Base-by-base conservation (phyloP, 2,888 invertebrate species). In the Hypselothyrea guttata region DNA sequence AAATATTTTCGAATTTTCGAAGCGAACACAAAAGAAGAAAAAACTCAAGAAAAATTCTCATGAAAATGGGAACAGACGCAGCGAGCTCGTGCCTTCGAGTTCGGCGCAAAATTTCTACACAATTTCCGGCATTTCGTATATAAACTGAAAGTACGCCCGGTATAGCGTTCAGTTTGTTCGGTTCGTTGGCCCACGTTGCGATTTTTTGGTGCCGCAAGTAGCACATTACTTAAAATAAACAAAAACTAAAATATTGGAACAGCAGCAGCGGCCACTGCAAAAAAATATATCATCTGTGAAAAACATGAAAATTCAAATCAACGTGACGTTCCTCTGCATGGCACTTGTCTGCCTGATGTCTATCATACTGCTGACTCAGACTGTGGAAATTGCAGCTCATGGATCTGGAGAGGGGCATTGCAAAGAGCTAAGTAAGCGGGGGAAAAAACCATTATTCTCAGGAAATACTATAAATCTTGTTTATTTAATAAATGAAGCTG, bases 101-200 rank as follows among this genome's bases (percentile, higher is more conserved):
- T 61, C 57, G 64, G 57, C 31, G 57, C 41, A 65, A 68, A 58
- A 63, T 71, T 40, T 73, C 47, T 52, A 49, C 64, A 73, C 71
- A 78, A 75, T 84, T 81, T 84, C 85, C 85, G 79, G 85, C 83
- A 84, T 78, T 78, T 78, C 73, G 73, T 63, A 84, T 81, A 66
- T 72, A 77, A 83, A 58, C 74, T 71, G 60, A 79, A 78, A 64
- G 63, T 75, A 44, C 57, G 52, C 60, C 71, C 60, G 67, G 53
- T 44, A 34, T 55, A 54, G 51, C 40, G 34, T 61, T 79, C 70
- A 75, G 76, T 78, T 45, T 45, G 61, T 41, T 55, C 56, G 59
- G 63, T 62, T 71, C 68, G 71, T 65, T 63, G 71, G 69, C 47
- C 69, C 63, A 60, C 69, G 53, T 57, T 58, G 76, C 54, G 59